Conservation (phyloP, 2,113 vertebrate species). For the Lontra canadensis region DNA sequence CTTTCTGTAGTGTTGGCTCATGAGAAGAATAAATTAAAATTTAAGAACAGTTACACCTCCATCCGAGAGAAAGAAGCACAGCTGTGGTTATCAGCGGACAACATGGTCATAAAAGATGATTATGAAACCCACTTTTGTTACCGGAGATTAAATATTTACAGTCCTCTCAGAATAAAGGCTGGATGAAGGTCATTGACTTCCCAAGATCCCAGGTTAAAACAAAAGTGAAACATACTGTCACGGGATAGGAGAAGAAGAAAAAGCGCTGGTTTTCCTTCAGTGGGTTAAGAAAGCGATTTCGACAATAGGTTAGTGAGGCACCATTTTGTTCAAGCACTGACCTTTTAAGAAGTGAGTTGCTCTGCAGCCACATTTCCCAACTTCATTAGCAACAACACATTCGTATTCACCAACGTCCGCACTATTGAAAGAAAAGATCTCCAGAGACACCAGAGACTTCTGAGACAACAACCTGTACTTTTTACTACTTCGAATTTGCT, state of each 20-base stretch:
- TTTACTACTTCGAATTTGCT: constrained; percentile 91
- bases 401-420: constrained; percentile 97
- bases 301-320: not conserved
- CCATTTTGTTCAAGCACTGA: constrained; percentile 83
- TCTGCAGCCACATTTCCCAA: constrained; percentile 93
- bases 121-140: not conserved
- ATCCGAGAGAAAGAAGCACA: constrained; percentile 36
- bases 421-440: constrained; percentile 95
- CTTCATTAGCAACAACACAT: constrained; percentile 95
- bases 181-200: not conserved
- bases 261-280: not conserved
- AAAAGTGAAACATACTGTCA: constrained; percentile 59
- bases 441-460: constrained; percentile 90
- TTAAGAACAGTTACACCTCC: constrained; percentile 23
- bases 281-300: not conserved
- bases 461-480: constrained; percentile 92
- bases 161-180: not conserved
- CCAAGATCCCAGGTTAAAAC: constrained; percentile 33
- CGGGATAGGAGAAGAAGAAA: not conserved
- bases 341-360: constrained; percentile 95
- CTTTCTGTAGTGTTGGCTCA: not conserved
- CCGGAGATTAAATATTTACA: constrained; percentile 6
- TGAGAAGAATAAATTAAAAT: constrained; percentile 44
- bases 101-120: not conserved
- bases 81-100: not conserved